Evolutionary conservation across 2,888 invertebrate species (phyloP).

Genomic region (Chesias legatella): DNA sequence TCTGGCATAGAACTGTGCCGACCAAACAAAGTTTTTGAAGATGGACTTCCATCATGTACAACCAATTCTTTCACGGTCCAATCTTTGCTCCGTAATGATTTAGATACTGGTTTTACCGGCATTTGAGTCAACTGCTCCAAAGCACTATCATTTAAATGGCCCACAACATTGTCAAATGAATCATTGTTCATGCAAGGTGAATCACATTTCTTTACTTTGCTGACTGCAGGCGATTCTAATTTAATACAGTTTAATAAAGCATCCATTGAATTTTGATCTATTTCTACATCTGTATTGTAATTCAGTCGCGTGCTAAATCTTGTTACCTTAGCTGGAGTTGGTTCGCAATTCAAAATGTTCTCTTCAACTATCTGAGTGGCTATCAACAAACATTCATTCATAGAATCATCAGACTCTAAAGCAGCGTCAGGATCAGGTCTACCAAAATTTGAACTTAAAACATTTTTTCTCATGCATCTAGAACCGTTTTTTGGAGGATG

Average conservation of each 20-base stretch:
- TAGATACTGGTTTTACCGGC: slow-evolving; percentile 42
- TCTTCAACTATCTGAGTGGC: slow-evolving; percentile 75
- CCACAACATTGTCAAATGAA: slow-evolving; percentile 70
- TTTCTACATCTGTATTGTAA: slow-evolving; percentile 38
- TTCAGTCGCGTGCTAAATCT: slow-evolving; percentile 34
- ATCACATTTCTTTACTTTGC: slow-evolving; percentile 46
- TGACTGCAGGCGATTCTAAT: slow-evolving; percentile 55
- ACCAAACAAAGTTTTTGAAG: slow-evolving; percentile 54
- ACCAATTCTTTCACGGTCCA: slow-evolving; percentile 55
- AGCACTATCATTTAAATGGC: slow-evolving; percentile 69
- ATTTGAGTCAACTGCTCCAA: slow-evolving; percentile 65
- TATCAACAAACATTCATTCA: slow-evolving; percentile 72
- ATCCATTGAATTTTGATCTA: slow-evolving; percentile 67
- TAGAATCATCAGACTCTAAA: slow-evolving; percentile 73
- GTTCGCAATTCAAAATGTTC: slow-evolving; percentile 45
- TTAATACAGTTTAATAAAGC: slow-evolving; percentile 60
- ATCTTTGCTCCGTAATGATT: slow-evolving; percentile 30
- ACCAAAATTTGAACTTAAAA: slow-evolving; percentile 65
- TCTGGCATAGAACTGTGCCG: slow-evolving; percentile 74
- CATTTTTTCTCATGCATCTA: slow-evolving; percentile 62
- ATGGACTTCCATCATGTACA: slow-evolving; percentile 52
- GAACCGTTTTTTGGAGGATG: slow-evolving; percentile 49
- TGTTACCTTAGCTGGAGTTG: slow-evolving; percentile 42
- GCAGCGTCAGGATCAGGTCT: slow-evolving; percentile 61
- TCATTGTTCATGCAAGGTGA: slow-evolving; percentile 63